Evolutionary conservation across 2,888 invertebrate genomes (phyloP), one percentile per base, ranked within the genome.

Genomic region (Pogonocherus hispidulus): DNA sequence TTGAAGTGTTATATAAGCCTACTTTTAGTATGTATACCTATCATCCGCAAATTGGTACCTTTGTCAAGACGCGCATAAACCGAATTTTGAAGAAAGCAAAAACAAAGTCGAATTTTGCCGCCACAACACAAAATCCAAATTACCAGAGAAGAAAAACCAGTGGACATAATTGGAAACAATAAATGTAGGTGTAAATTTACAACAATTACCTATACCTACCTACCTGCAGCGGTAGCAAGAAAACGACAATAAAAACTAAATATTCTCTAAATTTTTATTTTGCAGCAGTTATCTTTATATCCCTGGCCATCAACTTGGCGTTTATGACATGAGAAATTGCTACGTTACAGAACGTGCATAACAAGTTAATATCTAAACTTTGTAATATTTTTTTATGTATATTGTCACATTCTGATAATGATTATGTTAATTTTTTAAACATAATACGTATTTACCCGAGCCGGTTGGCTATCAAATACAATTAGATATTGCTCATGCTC

Each of bases 341-440:
- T 16, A 16, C 16, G 37, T 37, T n/a, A 11, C 11, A 27, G 9
- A 23, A 23, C 23, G 32, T 32, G 11, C 32, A 32, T 32, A 32
- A 32, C 32, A 8, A 32, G 32, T 32, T 32, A 32, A 32, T 32
- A 32, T 41, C 14, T 41, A 41, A 41, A 41, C 41, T 41, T 16
- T 32, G 32, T 32, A 16, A 41, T 41, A 41, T 41, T 41, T 41
- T 37, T 37, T 8, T 41, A n/a, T 41, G 14, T 41, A 41, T 41
- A 16, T 41, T 41, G 41, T 41, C 41, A 41, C 41, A 16, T 41
- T 41, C n/a, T 14, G 2, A 41, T 41, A 41, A 41, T 16, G 16
- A 41, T 41, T 41, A 41, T 41, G 41, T 41, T 41, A 41, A 41
- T 41, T 41, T 41, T 41, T 41, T 41, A 41, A n/a, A 41, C 16